Base-by-base conservation (phyloP, 2,888 invertebrate species). In the Lepidocyrtoides sp. region DNA sequence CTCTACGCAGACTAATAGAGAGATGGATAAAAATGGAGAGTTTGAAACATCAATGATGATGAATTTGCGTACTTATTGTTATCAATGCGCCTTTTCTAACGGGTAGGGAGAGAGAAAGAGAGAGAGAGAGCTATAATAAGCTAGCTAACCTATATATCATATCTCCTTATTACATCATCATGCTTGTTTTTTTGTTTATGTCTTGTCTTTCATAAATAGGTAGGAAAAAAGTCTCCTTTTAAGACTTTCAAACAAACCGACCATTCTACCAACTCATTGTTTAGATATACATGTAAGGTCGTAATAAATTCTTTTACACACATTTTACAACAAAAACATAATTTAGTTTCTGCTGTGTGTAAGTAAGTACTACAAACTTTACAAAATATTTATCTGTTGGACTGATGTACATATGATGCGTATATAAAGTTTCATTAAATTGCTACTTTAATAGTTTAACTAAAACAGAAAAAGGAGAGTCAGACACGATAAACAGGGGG, bases 401-500 rank as follows among this genome's bases (percentile, higher is more conserved):
- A 17, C 41, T 69, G 4, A 41, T 69, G n/a, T 32, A 66, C n/a
- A n/a, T n/a, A n/a, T n/a, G n/a, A n/a, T n/a, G n/a, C n/a, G n/a
- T n/a, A 66, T 69, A 69, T 69, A 69, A 69, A 69, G 10, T 69
- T 69, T 69, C 69, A 69, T 69, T 41, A 69, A 41, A 69, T 69
- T 17, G 17, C 10, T 8, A n/a, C 20, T 41, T 14, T 41, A 20
- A 29, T 36, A 32, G 32, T 66, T 10, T 20, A 69, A 17, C 26
- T 51, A 77, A 51, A 51, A 51, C 8, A 48, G 51, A 51, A 51
- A 26, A 77, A 81, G 86, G 86, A 86, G 87, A 63, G 79, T 79
- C 77, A 51, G 79, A 79, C 87, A 79, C 79, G 79, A 87, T 81
- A 81, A 77, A 77, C 77, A 77, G 17, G 26, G 17, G 41, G n/a